These are phyloP conservation scores for Syngnathus rostellatus DNA, from an alignment of 2,797 vertebrate genomes.

Conservation along the genomic window DNA sequence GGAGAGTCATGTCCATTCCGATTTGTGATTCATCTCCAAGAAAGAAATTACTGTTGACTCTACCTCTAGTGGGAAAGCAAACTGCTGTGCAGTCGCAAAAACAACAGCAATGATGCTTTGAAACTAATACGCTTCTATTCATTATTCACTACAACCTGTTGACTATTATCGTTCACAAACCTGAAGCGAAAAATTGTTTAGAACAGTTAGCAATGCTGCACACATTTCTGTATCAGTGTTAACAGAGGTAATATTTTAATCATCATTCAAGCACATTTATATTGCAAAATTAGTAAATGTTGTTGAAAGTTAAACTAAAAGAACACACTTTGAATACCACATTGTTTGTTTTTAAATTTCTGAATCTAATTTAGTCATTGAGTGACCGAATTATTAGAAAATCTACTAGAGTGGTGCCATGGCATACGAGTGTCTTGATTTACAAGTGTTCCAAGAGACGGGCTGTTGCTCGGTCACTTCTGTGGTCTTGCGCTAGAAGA, in stretches of 20 bases:
- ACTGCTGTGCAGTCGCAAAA: slow-evolving; percentile 51
- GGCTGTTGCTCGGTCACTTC: background rate
- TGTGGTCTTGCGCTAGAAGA: background rate
- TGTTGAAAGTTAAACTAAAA: too few relatives aligned
- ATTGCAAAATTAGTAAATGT: too few relatives aligned
- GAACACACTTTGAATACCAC: too few relatives aligned
- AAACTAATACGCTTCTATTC: slow-evolving; percentile 50
- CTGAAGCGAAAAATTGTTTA: slow-evolving; percentile 31
- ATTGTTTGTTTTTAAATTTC: background rate
- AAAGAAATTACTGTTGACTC: slow-evolving; percentile 69
- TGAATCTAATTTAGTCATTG: background rate
- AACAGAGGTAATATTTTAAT: background rate
- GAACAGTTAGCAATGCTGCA: slow-evolving; percentile 26
- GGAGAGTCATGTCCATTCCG: slow-evolving; percentile 51
- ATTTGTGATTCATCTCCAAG: slow-evolving; percentile 64
- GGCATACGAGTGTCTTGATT: background rate
- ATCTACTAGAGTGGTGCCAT: background rate
- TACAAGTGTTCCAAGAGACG: background rate
- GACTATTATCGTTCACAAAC: slow-evolving; percentile 41
- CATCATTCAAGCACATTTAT: too few relatives aligned
- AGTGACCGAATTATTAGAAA: background rate
- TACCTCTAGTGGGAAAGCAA: slow-evolving; percentile 55
- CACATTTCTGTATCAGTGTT: background rate
- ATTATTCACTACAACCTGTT: slow-evolving; percentile 48
- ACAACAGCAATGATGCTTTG: slow-evolving; percentile 51